phyloP scores from a whole-genome alignment of 2,888 invertebrate genomes.

The Caenorhabditis doughertyi region DNA sequence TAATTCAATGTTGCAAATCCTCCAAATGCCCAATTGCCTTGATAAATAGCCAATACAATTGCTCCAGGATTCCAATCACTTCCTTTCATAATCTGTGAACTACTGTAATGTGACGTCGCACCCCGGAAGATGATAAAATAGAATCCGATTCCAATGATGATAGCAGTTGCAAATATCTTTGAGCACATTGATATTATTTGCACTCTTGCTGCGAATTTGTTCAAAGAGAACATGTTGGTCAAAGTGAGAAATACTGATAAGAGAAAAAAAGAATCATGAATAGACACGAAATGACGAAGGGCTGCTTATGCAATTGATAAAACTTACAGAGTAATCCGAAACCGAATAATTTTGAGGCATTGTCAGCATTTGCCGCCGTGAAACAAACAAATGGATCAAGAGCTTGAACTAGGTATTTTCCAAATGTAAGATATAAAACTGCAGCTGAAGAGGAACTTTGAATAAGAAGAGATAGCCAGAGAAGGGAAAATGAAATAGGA shows the following conservation, averaged over 20 bases:
- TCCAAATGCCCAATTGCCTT: constrained; percentile 73
- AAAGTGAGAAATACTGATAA: constrained; percentile 66
- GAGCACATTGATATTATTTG: constrained; percentile 70
- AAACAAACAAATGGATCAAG: constrained; percentile 65
- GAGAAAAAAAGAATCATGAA: background rate
- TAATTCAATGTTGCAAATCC: constrained; percentile 74
- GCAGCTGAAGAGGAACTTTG: constrained; percentile 68
- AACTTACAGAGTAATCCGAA: constrained; percentile 66
- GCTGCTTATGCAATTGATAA: constrained; percentile 27
- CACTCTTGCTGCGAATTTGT: constrained; percentile 67
- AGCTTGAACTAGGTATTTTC: constrained; percentile 69
- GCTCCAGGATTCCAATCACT: constrained; percentile 61
- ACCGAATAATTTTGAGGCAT: constrained; percentile 61
- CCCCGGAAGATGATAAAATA: constrained; percentile 71
- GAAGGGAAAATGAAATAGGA: constrained; percentile 70
- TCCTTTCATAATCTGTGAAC: constrained; percentile 61
- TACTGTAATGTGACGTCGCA: constrained; percentile 58
- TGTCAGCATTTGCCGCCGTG: constrained; percentile 25
- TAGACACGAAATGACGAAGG: constrained; percentile 2
- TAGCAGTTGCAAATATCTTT: constrained; percentile 65
- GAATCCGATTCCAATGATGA: constrained; percentile 69
- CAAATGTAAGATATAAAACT: constrained; percentile 69
- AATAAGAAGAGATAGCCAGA: constrained; percentile 68
- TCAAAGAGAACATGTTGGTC: constrained; percentile 70
- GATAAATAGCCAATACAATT: constrained; percentile 70